Evolutionary conservation across 1,140 invertebrate genomes (phyloP), one percentile per base, ranked within the genome.

Genomic region (Leptopilina boulardi): DNA sequence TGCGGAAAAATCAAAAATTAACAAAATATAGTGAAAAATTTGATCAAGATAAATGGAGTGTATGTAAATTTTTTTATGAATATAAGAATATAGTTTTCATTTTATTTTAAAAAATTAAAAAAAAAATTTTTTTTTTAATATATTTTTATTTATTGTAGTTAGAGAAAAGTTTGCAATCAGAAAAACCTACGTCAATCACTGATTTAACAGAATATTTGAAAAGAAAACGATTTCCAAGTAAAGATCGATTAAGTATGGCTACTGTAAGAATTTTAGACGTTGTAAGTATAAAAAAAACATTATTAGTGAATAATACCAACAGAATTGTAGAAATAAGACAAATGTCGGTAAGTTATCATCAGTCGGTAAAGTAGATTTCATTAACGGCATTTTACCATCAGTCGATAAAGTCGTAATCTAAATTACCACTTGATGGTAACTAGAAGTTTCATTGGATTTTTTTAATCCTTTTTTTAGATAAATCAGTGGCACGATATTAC

Each of bases 401-500:
- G n/a, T n/a, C n/a, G n/a, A n/a, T n/a, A n/a, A n/a, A n/a, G n/a
- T n/a, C n/a, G n/a, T n/a, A n/a, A n/a, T n/a, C n/a, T n/a, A n/a
- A n/a, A n/a, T n/a, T n/a, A n/a, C n/a, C n/a, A n/a, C n/a, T n/a
- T n/a, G n/a, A n/a, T n/a, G n/a, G n/a, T n/a, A n/a, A n/a, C n/a
- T n/a, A n/a, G n/a, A n/a, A n/a, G n/a, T n/a, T n/a, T n/a, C n/a
- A n/a, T n/a, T n/a, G n/a, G n/a, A n/a, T n/a, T n/a, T n/a, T n/a
- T n/a, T n/a, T n/a, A n/a, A n/a, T n/a, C n/a, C n/a, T n/a, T 51
- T 66, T 51, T 80, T 51, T 70, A 74, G 88, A 71, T 89, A 10
- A 88, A 84, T 76, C 78, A 87, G 26, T 89, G 88, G 88, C 87
- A 89, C 13, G 86, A 89, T 77, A 85, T 88, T 34, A 89, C 87